phyloP scores from a whole-genome alignment of 1,140 invertebrate genomes.

The Latrodectus geometricus region DNA sequence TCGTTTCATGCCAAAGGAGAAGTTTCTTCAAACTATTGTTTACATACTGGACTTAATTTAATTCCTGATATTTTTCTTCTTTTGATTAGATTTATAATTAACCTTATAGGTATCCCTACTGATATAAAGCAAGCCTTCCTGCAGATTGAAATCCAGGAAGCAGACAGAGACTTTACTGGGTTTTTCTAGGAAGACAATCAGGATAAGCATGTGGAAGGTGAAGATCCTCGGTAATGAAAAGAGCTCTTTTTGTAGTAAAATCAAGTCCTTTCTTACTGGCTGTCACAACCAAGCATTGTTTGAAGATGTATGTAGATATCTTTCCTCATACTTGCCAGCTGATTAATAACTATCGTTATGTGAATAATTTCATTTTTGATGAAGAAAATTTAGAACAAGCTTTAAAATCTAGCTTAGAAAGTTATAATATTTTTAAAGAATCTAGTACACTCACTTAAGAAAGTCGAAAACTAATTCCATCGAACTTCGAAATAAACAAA shows the following conservation, averaged over 20 bases:
- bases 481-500: not conserved
- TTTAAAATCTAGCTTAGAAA: not conserved
- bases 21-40: constrained; percentile 59
- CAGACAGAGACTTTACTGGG: constrained; percentile 28
- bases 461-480: constrained; percentile 1
- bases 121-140: constrained; percentile 57
- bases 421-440: not conserved
- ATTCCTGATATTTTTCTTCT: constrained; percentile 26
- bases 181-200: constrained; percentile 32
- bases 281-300: constrained; percentile 47
- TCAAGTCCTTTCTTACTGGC: constrained; percentile 44
- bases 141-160: constrained; percentile 33
- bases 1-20: constrained; percentile 49
- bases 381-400: not conserved
- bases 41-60: constrained; percentile 54
- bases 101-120: constrained; percentile 20
- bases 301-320: not conserved
- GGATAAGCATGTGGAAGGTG: not conserved
- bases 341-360: not conserved
- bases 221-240: constrained; percentile 4
- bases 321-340: not conserved
- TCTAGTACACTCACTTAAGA: not conserved
- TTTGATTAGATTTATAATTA: constrained; percentile 33
- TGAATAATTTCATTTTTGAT: not conserved
- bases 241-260: constrained; percentile 55